Percentiles rank a stretch among this genome's conserved stretches.
Conservation (phyloP, 2,888 invertebrate species). For the Aproaerema taeniolella region DNA sequence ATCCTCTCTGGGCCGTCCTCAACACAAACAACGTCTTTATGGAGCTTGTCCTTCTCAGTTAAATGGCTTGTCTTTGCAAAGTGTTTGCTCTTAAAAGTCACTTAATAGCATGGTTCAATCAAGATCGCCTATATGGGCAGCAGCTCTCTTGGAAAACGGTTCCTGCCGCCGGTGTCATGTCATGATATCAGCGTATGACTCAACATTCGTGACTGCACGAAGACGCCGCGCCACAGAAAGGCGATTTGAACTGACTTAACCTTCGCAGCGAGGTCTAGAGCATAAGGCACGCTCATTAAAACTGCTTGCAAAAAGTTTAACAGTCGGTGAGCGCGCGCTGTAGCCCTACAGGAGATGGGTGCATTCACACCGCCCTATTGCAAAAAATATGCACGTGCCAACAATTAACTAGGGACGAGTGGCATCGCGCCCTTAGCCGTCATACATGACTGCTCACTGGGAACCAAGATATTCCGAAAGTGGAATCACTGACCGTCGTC, state of each 20-base stretch:
- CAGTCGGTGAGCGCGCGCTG: conserved; percentile 45
- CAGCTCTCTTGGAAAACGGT: conserved; percentile 40
- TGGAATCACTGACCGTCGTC: conserved; percentile 50
- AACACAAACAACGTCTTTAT: no score
- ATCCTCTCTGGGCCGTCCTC: conserved; percentile 32
- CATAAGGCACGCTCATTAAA: conserved; percentile 53
- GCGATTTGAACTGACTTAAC: conserved; percentile 56
- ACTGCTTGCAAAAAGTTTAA: conserved; percentile 48
- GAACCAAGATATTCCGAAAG: conserved; percentile 43
- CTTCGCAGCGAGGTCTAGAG: conserved; percentile 43
- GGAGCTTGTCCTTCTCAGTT: no score
- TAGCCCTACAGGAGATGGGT: conserved; percentile 41
- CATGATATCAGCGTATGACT: conserved; percentile 64
- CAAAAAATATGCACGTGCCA: conserved; percentile 68
- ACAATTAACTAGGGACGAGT: conserved; percentile 56
- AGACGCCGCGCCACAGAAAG: conserved; percentile 33
- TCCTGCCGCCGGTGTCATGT: conserved; percentile 36
- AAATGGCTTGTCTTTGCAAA: no score
- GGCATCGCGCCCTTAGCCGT: conserved; percentile 43
- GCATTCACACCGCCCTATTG: conserved; percentile 45
- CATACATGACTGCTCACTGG: conserved; percentile 52
- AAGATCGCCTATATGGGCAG: conserved; percentile 17
- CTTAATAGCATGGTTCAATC: conserved; percentile 18
- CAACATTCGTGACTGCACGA: conserved; percentile 50
- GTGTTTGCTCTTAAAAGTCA: no score